phyloP scores from a whole-genome alignment of 2,888 invertebrate species.

The Eremobia ochroleuca region DNA sequence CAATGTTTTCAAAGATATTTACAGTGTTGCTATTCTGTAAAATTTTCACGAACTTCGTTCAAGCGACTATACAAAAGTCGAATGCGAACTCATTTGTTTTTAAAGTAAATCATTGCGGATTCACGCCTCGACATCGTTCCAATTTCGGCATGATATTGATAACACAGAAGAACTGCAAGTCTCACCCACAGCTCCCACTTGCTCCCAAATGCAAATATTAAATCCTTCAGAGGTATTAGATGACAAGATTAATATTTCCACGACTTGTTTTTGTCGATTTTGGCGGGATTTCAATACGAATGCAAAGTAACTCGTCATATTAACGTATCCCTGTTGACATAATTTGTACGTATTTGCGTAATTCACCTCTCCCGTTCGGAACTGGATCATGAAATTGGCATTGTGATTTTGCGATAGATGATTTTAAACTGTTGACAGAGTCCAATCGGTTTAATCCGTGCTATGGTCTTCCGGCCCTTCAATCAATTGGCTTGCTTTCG shows the following conservation, averaged over 20 bases:
- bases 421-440: constrained; percentile 22
- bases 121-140: not conserved
- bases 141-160: not conserved
- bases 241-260: constrained; percentile 25
- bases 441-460: not conserved
- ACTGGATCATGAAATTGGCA: constrained; percentile 10
- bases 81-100: not conserved
- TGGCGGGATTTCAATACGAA: constrained; percentile 47
- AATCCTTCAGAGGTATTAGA: constrained; percentile 17
- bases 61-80: not conserved
- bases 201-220: constrained; percentile 4
- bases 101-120: not conserved
- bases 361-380: constrained; percentile 22
- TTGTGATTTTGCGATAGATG: constrained; percentile 17
- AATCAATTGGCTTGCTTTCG: not conserved
- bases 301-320: constrained; percentile 25
- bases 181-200: too few species aligned
- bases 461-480: not conserved
- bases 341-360: constrained; percentile 35
- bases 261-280: constrained; percentile 34
- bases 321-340: constrained; percentile 25
- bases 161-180: not conserved
- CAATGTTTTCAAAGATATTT: not conserved
- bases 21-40: not conserved
- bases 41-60: not conserved